Evolutionary conservation across 2,113 vertebrate genomes (phyloP).

Genomic region (Corythaeola cristata): DNA sequence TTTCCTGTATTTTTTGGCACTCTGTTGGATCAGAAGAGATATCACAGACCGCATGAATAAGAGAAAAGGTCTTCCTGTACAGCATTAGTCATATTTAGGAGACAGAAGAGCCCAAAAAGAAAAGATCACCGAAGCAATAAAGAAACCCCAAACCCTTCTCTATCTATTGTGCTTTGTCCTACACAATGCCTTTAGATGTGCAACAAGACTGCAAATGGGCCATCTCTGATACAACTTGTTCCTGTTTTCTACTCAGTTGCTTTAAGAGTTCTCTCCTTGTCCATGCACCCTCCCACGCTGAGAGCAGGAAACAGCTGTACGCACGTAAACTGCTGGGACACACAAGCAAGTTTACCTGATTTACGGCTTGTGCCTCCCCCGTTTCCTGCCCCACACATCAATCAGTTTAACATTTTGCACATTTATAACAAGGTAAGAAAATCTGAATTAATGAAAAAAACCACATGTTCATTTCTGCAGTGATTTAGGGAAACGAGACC

Average conservation of each 20-base stretch:
- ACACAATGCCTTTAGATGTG: neutral
- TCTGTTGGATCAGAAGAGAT: constrained; percentile 24
- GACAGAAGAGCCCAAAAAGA: neutral
- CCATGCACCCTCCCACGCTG: neutral
- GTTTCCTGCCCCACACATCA: neutral
- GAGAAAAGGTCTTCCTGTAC: constrained; percentile 44
- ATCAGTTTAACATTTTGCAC: neutral
- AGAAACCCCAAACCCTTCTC: neutral
- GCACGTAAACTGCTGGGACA: neutral
- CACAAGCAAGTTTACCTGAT: neutral
- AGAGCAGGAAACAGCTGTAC: constrained; percentile 14
- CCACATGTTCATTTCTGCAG: neutral
- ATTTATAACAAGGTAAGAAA: neutral
- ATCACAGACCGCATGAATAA: constrained; percentile 4
- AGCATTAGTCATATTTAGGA: constrained; percentile 31
- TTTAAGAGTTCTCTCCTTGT: neutral
- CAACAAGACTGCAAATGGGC: neutral
- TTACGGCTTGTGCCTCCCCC: neutral
- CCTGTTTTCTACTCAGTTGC: neutral
- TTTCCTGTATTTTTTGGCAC: constrained; percentile 66
- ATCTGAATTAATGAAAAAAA: neutral
- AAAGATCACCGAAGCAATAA: neutral
- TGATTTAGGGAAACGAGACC: neutral
- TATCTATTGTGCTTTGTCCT: neutral
- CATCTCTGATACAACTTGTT: neutral